Evolutionary conservation across 30 jellyfish, hydroid and myxozoan species (phyloP).

Genomic region (Calvadosia cruxmelitensis): DNA sequence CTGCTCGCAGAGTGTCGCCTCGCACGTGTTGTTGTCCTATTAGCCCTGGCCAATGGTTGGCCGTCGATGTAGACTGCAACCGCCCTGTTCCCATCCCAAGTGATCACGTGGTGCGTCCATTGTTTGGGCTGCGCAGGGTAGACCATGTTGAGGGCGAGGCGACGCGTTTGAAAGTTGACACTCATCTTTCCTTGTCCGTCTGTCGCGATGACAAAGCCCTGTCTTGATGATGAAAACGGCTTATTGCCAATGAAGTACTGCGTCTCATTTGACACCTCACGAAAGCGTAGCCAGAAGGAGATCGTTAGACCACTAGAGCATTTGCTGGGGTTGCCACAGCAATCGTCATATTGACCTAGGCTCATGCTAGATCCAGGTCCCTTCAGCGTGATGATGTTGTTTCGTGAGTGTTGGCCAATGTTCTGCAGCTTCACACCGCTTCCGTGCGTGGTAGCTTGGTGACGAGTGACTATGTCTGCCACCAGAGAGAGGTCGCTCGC

Average conservation of each 20-base stretch:
- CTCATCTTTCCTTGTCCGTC: constrained; percentile 15
- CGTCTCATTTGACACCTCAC: constrained; percentile 6
- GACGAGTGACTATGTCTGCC: constrained; percentile 27
- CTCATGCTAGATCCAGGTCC: constrained; percentile 44
- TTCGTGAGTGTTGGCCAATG: constrained; percentile 10
- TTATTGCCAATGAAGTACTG: constrained; percentile 35
- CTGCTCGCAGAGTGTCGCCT: background rate
- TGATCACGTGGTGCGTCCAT: constrained; percentile 37
- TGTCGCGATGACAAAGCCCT: constrained; percentile 19
- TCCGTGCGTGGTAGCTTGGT: constrained; percentile 18
- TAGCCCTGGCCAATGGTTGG: constrained; percentile 5
- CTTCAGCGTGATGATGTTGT: constrained; percentile 26
- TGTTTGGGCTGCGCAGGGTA: constrained; percentile 6
- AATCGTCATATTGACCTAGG: constrained; percentile 33
- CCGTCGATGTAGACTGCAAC: constrained; percentile 19
- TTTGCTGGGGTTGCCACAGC: constrained; percentile 16
- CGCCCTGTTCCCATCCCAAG: constrained; percentile 23
- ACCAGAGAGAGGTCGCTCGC: constrained; percentile 31
- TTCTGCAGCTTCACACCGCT: constrained; percentile 44
- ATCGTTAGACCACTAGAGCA: constrained; percentile 32
- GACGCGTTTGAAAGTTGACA: background rate
- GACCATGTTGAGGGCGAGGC: background rate
- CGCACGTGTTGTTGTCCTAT: background rate
- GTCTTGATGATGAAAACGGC: background rate
- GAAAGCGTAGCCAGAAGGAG: constrained; percentile 39